phyloP scores from a whole-genome alignment of 2,888 invertebrate genomes.

The Polietes domitor region DNA sequence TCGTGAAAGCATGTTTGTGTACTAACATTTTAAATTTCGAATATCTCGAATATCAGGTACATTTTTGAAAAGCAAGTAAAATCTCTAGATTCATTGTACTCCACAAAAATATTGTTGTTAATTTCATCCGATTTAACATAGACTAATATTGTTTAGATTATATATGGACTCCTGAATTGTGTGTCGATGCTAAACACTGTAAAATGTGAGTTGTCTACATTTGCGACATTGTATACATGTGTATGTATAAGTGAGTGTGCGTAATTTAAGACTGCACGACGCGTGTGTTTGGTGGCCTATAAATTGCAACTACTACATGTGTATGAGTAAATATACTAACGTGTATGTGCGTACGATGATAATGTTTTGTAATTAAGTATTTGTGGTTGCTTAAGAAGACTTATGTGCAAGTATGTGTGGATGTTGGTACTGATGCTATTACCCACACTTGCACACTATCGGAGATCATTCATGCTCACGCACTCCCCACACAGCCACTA shows the following conservation, averaged over 20 bases:
- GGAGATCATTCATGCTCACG: not conserved
- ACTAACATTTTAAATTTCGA: too few relatives aligned
- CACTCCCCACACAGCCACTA: not conserved
- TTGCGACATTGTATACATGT: too few relatives aligned
- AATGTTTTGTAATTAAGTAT: conserved; percentile 45
- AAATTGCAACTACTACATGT: conserved; percentile 31
- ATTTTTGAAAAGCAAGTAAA: too few relatives aligned
- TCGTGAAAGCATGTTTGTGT: too few relatives aligned
- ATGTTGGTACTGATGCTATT: not conserved
- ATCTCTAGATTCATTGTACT: too few relatives aligned
- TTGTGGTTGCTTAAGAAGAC: conserved; percentile 41
- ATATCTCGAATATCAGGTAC: too few relatives aligned
- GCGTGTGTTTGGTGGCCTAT: not conserved
- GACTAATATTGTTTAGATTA: too few relatives aligned
- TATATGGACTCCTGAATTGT: too few relatives aligned
- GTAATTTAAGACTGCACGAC: not conserved
- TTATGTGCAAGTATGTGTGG: not conserved
- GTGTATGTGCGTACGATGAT: conserved; percentile 15
- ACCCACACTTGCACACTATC: not conserved
- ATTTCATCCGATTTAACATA: too few relatives aligned
- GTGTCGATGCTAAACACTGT: too few relatives aligned
- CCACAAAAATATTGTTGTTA: too few relatives aligned
- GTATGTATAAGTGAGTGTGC: not conserved
- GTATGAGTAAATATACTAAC: too few relatives aligned
- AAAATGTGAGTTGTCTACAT: not conserved